phyloP scores from a whole-genome alignment of 2,797 vertebrate species.

The Crocodylus rhombifer region DNA sequence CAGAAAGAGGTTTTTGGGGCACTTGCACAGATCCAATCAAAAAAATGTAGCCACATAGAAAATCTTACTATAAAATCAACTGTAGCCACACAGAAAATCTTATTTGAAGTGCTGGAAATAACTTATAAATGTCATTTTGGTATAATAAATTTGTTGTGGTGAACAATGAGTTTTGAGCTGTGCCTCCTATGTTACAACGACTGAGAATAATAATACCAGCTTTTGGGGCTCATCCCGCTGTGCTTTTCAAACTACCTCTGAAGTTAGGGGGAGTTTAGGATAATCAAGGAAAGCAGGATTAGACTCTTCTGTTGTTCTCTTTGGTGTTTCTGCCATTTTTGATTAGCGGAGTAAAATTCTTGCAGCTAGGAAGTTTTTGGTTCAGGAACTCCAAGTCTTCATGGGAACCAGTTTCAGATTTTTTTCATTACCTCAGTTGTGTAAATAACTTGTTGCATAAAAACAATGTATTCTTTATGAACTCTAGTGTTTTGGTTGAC shows the following conservation, averaged over 20 bases:
- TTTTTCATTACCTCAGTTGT: neutral
- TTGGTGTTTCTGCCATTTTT: accelerated
- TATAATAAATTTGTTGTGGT: neutral
- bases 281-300: neutral
- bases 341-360: accelerated
- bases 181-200: neutral
- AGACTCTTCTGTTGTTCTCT: neutral
- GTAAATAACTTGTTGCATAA: constrained; percentile 20
- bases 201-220: neutral
- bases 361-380: accelerated
- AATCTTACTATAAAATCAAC: no score
- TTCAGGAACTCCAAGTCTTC: accelerated
- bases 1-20: neutral
- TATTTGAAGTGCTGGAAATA: neutral
- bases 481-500: neutral
- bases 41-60: no score
- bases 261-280: neutral
- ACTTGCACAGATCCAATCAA: neutral
- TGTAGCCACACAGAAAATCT: neutral
- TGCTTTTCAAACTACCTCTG: neutral
- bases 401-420: accelerated
- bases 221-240: neutral
- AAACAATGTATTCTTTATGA: accelerated
- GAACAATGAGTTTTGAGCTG: neutral
- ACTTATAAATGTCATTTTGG: neutral